phyloP scores from a whole-genome alignment of 2,888 invertebrate species.

The Dynastes hyllus region DNA sequence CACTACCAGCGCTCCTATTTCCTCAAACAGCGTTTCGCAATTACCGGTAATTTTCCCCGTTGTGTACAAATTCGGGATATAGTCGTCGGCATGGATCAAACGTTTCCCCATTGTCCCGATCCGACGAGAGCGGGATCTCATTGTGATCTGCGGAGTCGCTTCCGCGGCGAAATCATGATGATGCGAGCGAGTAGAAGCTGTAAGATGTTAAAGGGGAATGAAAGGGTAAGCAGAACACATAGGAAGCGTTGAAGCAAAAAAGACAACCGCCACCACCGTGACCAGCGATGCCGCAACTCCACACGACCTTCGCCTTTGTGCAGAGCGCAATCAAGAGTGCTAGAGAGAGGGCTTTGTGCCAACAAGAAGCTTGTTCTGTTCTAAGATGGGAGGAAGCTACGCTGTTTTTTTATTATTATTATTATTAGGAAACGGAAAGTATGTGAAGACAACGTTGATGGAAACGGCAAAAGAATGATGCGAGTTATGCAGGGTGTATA shows the following conservation, averaged over 20 bases:
- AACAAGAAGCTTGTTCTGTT: conserved; percentile 28
- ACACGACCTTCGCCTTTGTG: conserved; percentile 56
- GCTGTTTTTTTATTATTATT: no score
- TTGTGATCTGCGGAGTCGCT: conserved; percentile 49
- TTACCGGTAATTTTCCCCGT: conserved; percentile 44
- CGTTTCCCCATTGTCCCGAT: conserved; percentile 55
- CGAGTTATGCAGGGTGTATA: no score
- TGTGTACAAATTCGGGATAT: conserved; percentile 49
- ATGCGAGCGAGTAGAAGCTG: background rate
- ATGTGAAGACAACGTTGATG: no score
- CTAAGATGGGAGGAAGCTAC: no score
- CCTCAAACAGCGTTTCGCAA: conserved; percentile 44
- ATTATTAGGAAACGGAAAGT: no score
- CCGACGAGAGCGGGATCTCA: conserved; percentile 53
- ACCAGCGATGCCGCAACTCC: background rate
- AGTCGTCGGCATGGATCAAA: conserved; percentile 53
- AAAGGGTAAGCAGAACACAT: background rate
- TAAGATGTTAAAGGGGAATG: background rate
- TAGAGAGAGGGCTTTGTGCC: conserved; percentile 57
- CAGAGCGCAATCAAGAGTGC: conserved; percentile 59
- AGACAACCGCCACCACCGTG: conserved; percentile 7
- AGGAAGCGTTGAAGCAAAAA: conserved; percentile 55
- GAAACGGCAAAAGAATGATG: no score
- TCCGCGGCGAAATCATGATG: conserved; percentile 29
- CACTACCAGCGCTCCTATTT: background rate